phyloP scores from a whole-genome alignment of 2,797 vertebrate species.

The Mastacembelus armatus region DNA sequence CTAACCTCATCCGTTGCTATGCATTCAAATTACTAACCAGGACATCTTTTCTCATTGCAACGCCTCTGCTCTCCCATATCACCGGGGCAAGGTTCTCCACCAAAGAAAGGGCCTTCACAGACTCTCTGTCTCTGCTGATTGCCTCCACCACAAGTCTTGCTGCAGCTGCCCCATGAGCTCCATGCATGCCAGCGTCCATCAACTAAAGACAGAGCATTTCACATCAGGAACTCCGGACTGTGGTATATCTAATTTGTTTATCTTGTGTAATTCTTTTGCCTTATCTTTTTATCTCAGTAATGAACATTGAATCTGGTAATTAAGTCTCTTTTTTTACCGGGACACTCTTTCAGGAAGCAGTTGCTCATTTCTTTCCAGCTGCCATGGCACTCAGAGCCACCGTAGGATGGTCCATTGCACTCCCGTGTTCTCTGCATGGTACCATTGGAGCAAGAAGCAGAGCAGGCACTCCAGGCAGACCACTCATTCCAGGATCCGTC shows the following conservation, averaged over 20 bases:
- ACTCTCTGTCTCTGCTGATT: constrained; percentile 89
- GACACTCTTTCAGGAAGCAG: constrained; percentile 95
- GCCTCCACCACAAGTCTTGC: constrained; percentile 92
- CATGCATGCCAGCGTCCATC: constrained; percentile 94
- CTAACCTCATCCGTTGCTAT: background rate
- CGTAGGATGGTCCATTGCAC: constrained; percentile 96
- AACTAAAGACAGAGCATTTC: constrained; percentile 80
- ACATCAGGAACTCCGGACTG: constrained; percentile 32
- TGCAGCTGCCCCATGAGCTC: constrained; percentile 93
- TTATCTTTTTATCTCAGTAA: background rate
- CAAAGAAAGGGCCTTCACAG: constrained; percentile 93
- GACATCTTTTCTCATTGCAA: constrained; percentile 92
- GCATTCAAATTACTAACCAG: constrained; percentile 83
- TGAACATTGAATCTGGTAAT: background rate
- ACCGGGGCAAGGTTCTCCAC: constrained; percentile 90
- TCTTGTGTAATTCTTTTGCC: no score
- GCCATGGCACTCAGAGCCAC: constrained; percentile 96
- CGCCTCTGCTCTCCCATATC: constrained; percentile 90
- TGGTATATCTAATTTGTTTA: background rate
- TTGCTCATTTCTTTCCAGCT: constrained; percentile 90
- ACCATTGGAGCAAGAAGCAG: constrained; percentile 93
- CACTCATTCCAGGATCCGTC: constrained; percentile 98
- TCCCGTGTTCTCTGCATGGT: constrained; percentile 94
- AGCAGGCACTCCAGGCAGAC: constrained; percentile 94
- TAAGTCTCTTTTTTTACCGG: constrained; percentile 81